phyloP scores from a whole-genome alignment of 1,140 invertebrate genomes.

The Pectinophora gossypiella region DNA sequence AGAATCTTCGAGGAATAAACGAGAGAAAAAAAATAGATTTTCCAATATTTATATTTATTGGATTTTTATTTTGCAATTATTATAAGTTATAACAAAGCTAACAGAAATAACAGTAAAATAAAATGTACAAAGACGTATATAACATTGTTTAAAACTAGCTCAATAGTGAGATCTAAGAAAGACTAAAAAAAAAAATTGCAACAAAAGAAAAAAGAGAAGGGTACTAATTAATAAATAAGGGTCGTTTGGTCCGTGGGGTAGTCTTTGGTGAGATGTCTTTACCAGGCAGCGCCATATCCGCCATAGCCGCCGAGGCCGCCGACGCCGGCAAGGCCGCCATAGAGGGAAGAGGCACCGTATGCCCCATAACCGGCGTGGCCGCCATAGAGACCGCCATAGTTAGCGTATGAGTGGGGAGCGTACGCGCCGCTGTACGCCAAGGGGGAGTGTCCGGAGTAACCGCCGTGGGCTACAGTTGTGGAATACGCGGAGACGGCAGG shows the following conservation, averaged over 20 bases:
- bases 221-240: no score
- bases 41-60: not conserved
- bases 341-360: constrained; percentile 1
- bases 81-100: no score
- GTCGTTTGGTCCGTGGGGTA: not conserved
- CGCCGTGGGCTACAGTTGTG: not conserved
- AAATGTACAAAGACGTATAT: no score
- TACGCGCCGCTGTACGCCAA: constrained; percentile 1
- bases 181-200: no score
- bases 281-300: constrained; percentile 1
- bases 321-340: not conserved
- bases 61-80: not conserved
- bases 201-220: no score
- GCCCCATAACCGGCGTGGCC: constrained; percentile 9
- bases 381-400: constrained; percentile 1
- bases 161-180: no score
- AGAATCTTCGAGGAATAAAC: no score
- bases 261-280: not conserved
- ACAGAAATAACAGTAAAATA: not conserved
- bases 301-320: not conserved
- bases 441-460: not conserved
- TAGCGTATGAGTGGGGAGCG: not conserved
- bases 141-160: no score
- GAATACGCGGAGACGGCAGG: not conserved
- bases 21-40: no score